These are phyloP conservation scores for Oreocharis arfaki DNA, from an alignment of 2,113 vertebrate species.

Conservation along the genomic window DNA sequence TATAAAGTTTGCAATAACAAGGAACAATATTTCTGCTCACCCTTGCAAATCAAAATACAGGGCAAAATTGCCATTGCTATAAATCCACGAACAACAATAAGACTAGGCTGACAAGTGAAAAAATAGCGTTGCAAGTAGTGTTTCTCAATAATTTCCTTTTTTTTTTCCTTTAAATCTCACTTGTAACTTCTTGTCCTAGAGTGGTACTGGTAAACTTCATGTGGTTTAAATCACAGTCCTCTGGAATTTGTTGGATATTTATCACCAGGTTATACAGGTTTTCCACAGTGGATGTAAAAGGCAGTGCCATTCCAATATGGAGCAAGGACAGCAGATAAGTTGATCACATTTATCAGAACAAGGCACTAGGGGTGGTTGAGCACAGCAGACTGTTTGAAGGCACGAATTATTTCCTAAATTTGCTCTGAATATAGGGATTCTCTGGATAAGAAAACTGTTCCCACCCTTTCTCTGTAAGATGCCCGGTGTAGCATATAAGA, in stretches of 20 bases:
- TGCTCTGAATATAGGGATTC: background rate
- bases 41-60: background rate
- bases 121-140: background rate
- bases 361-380: accelerated
- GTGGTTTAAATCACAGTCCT: background rate
- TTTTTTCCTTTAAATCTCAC: background rate
- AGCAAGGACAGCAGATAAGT: background rate
- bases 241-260: background rate
- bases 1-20: background rate
- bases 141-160: background rate
- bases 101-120: background rate
- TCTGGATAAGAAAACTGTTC: background rate
- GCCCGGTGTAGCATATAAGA: accelerated
- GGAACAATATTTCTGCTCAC: background rate
- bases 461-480: background rate
- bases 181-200: background rate
- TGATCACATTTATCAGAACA: background rate
- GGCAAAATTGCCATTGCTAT: background rate
- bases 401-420: background rate
- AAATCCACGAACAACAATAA: background rate
- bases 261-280: accelerated
- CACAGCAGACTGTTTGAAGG: background rate
- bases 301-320: accelerated
- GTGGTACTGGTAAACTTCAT: background rate
- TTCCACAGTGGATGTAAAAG: background rate